Conservation (phyloP, 2,888 invertebrate species). For the Caenorhabditis sp. region DNA sequence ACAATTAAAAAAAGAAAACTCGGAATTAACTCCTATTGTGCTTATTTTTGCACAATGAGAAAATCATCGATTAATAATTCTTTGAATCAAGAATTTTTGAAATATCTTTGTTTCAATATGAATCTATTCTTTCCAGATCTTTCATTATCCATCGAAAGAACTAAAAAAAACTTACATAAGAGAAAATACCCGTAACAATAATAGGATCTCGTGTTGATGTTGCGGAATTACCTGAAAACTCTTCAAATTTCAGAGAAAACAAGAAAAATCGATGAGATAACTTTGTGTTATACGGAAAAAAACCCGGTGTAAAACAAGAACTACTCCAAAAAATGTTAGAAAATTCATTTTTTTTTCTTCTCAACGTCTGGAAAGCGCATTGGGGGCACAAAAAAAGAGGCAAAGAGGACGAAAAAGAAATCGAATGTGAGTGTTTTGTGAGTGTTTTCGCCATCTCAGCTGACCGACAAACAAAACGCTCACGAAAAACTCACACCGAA, state of each 20-base stretch:
- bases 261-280: too few relatives aligned
- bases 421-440: constrained; percentile 26
- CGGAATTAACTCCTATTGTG: too few relatives aligned
- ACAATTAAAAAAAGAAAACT: too few relatives aligned
- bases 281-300: background rate
- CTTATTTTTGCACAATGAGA: too few relatives aligned
- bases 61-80: too few relatives aligned
- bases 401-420: constrained; percentile 17
- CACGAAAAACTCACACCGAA: too few relatives aligned
- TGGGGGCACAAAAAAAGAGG: background rate
- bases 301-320: background rate
- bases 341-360: background rate
- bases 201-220: background rate
- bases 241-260: background rate
- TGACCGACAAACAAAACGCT: constrained; percentile 19
- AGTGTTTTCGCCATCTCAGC: constrained; percentile 17
- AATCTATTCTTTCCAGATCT: too few relatives aligned
- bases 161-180: background rate
- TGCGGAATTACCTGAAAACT: background rate
- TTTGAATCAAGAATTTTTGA: too few relatives aligned
- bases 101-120: too few relatives aligned
- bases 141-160: too few relatives aligned
- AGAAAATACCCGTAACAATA: background rate
- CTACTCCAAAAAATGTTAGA: background rate
- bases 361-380: background rate